Evolutionary conservation across 2,113 vertebrate genomes (phyloP).

Genomic region (Oryzias melastigma): DNA sequence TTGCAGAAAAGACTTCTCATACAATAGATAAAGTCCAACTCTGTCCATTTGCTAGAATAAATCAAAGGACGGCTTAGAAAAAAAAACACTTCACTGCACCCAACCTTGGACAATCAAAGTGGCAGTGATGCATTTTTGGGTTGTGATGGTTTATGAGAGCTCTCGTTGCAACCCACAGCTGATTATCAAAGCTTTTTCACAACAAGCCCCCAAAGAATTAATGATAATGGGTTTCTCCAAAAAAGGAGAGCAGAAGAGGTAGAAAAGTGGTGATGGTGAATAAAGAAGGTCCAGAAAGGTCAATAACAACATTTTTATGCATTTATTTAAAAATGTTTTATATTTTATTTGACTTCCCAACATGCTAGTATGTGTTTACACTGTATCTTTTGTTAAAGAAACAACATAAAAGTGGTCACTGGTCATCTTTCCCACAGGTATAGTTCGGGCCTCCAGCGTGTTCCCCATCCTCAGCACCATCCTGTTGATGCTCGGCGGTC

Average conservation of each 20-base stretch:
- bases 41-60: conserved; percentile 34
- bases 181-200: conserved; percentile 54
- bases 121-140: conserved; percentile 43
- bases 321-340: background rate
- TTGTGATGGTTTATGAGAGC: conserved; percentile 40
- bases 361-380: background rate
- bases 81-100: conserved; percentile 32
- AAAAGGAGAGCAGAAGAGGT: conserved; percentile 25
- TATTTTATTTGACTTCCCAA: background rate
- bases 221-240: conserved; percentile 42
- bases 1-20: conserved; percentile 3
- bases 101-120: conserved; percentile 42
- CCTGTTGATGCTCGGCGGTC: conserved; percentile 88
- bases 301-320: conserved; percentile 12
- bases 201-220: conserved; percentile 39
- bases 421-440: conserved; percentile 73
- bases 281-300: conserved; percentile 4
- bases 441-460: conserved; percentile 96
- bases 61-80: conserved; percentile 15
- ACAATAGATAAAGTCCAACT: conserved; percentile 24
- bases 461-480: conserved; percentile 96
- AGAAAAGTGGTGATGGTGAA: conserved; percentile 16
- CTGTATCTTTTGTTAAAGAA: background rate
- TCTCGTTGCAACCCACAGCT: conserved; percentile 48
- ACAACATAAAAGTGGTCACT: background rate